Conservation (phyloP, 2,797 vertebrate species). For the Xyrichtys novacula region DNA sequence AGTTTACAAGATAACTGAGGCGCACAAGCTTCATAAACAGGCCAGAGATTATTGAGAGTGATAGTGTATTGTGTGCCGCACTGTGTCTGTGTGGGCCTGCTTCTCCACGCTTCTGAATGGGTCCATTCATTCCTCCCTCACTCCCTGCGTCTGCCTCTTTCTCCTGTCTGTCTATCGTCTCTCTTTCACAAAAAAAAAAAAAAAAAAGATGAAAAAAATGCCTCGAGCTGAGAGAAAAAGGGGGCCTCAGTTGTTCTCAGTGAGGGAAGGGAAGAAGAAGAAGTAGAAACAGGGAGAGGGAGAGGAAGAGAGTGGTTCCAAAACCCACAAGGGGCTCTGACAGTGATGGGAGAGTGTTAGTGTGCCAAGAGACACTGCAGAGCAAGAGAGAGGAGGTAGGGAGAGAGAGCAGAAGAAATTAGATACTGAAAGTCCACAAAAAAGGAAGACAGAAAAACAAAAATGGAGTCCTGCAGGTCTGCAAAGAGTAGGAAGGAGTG, state of each 20-base stretch:
- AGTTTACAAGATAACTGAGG: conserved; percentile 70
- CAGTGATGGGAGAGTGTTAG: conserved; percentile 42
- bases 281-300: conserved; percentile 13
- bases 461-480: conserved; percentile 17
- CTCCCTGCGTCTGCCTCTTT: conserved; percentile 41
- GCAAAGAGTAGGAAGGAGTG: conserved; percentile 18
- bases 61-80: conserved; percentile 41
- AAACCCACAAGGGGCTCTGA: conserved; percentile 58
- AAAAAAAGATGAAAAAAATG: no score
- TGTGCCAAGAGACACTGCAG: conserved; percentile 57
- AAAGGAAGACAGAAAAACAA: conserved; percentile 5
- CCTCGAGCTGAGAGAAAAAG: conserved; percentile 53
- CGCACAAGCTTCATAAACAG: conserved; percentile 68
- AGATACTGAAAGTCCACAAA: conserved; percentile 18
- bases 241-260: conserved; percentile 39
- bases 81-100: conserved; percentile 25
- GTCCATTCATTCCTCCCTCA: conserved; percentile 57
- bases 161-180: conserved; percentile 43
- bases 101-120: conserved; percentile 57
- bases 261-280: conserved; percentile 13
- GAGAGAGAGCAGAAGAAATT: conserved; percentile 7
- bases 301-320: conserved; percentile 46
- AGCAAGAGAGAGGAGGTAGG: conserved; percentile 3
- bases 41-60: conserved; percentile 63
- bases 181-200: conserved; percentile 55